phyloP scores from a whole-genome alignment of 2,113 vertebrate genomes.

The Quiscalus mexicanus region DNA sequence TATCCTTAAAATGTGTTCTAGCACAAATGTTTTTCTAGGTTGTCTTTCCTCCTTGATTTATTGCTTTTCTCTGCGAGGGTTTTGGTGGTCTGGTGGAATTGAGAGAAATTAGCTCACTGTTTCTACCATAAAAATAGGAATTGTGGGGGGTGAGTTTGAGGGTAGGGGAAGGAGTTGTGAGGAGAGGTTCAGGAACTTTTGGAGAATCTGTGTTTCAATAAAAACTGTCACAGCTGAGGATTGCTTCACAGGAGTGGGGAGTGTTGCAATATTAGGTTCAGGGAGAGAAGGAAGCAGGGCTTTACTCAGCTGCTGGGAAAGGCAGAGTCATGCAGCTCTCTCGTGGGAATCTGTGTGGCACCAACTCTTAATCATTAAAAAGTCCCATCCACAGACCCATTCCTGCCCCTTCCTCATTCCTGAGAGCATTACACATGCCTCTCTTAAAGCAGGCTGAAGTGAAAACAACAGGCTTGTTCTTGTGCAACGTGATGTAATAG shows the following conservation, averaged over 20 bases:
- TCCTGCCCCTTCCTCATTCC: background rate
- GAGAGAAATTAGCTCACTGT: background rate
- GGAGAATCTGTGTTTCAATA: background rate
- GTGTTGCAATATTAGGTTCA: background rate
- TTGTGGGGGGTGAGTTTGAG: background rate
- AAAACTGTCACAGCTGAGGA: accelerated
- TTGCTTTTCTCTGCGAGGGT: background rate
- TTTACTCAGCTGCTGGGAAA: background rate
- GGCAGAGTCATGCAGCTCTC: background rate
- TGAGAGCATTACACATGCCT: background rate
- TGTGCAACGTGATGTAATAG: background rate
- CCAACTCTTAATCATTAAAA: background rate
- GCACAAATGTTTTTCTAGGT: background rate
- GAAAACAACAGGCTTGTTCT: background rate
- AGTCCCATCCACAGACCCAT: background rate
- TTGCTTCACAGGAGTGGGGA: background rate
- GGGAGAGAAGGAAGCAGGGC: background rate
- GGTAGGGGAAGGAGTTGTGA: background rate
- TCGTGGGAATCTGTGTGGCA: background rate
- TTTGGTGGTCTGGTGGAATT: background rate
- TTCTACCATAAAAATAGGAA: background rate
- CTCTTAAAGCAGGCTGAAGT: background rate
- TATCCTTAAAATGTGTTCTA: background rate
- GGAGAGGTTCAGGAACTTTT: background rate
- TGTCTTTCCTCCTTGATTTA: background rate